These are phyloP conservation scores for Noctua pronuba DNA, from an alignment of 2,888 invertebrate genomes.

Conservation along the genomic window DNA sequence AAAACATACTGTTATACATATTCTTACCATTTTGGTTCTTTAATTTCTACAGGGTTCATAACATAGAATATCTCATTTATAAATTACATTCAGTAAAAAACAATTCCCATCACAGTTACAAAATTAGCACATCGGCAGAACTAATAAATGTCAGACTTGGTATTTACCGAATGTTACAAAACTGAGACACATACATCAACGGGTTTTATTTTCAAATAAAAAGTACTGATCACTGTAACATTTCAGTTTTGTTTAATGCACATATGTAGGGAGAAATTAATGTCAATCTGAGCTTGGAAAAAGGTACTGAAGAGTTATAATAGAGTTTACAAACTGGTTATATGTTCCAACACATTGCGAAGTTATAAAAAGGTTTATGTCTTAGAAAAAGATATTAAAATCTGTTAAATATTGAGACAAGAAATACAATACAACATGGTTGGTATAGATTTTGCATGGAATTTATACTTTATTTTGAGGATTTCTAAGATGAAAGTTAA, in stretches of 20 bases:
- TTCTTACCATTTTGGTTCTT: background rate
- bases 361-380: background rate
- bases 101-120: constrained; percentile 2
- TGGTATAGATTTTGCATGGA: background rate
- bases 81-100: background rate
- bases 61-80: background rate
- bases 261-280: constrained; percentile 32
- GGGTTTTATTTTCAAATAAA: constrained; percentile 54
- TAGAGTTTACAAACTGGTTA: background rate
- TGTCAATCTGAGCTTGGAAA: constrained; percentile 12
- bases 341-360: background rate
- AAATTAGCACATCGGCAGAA: constrained; percentile 34
- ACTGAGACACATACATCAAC: constrained; percentile 26
- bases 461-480: background rate
- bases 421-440: background rate
- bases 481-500: background rate
- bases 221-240: constrained; percentile 31
- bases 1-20: background rate
- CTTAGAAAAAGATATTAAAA: background rate
- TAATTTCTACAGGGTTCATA: background rate
- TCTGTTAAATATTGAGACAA: background rate
- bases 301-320: background rate
- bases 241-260: constrained; percentile 49
- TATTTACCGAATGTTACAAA: constrained; percentile 39
- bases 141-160: constrained; percentile 41